Evolutionary conservation across 2,888 invertebrate genomes (phyloP).

Genomic region (Liposcelis brunnea): DNA sequence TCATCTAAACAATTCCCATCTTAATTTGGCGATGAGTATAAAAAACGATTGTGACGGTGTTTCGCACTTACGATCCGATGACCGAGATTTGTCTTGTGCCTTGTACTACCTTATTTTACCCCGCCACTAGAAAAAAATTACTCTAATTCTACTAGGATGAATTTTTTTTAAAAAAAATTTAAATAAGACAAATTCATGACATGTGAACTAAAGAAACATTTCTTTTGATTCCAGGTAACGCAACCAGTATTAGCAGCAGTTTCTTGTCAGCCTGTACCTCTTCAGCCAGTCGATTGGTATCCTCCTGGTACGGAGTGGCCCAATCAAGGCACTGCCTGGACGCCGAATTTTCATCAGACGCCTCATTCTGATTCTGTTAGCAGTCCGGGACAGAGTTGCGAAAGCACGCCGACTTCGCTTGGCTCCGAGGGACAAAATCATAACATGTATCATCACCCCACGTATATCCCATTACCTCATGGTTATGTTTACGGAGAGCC

Average conservation of each 20-base stretch:
- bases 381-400: background rate
- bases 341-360: constrained; percentile 21
- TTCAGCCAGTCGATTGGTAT: constrained; percentile 31
- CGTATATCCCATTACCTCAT: constrained; percentile 18
- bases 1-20: too few relatives aligned
- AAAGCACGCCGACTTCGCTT: background rate
- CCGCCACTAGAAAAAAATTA: too few relatives aligned
- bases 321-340: constrained; percentile 14
- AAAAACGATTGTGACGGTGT: too few relatives aligned
- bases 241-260: constrained; percentile 25
- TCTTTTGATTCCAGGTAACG: background rate
- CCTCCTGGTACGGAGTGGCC: constrained; percentile 25
- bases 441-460: background rate
- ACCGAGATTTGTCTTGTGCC: too few relatives aligned
- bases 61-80: too few relatives aligned
- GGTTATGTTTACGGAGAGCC: constrained; percentile 35
- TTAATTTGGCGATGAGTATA: too few relatives aligned
- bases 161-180: background rate
- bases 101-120: too few relatives aligned
- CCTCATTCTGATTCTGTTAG: constrained; percentile 23
- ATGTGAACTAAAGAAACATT: background rate
- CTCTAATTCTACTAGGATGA: too few relatives aligned
- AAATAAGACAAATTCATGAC: background rate
- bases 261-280: constrained; percentile 28
- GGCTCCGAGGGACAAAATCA: background rate